Evolutionary conservation across 2,888 invertebrate genomes (phyloP), one percentile per base, ranked within the genome.

Genomic region (Strigamia transsilvanica): DNA sequence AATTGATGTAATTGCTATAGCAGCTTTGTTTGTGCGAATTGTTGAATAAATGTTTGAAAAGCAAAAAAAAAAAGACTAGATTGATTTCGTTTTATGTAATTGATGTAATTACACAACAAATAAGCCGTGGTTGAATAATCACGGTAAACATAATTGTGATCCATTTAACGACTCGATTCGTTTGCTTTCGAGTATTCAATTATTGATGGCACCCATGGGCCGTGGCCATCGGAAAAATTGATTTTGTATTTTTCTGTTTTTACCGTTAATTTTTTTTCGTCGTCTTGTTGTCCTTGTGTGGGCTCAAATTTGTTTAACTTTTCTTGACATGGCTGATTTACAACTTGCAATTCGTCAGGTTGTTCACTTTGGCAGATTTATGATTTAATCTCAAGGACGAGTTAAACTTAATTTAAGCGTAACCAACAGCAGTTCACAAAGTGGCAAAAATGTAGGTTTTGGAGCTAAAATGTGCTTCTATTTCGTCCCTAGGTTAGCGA

Each of bases 351-450:
- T 73, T 73, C 73, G 73, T 73, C 73, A 73, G 32, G 73, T 73
- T 73, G 73, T 73, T 73, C 73, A 32, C 32, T 73, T 73, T 73
- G 73, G 32, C 73, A 73, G 73, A 73, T 73, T 73, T 73, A 73
- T 73, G 73, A 73, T 73, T 27, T 73, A 73, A 73, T 73, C 73
- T 32, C 73, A 73, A 73, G 73, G 73, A 73, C 73, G 73, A 73
- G 73, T 32, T 73, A n/a, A 73, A 73, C 23, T 73, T 32, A 32
- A 73, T 73, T 73, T 73, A 73, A 73, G 27, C 56, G 56, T 56
- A 56, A 56, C 56, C 56, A 56, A 56, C 56, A 56, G 18, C 56
- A 18, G 56, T 56, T 9, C 56, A 56, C 56, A n/a, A 56, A 56
- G 56, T 56, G 56, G n/a, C n/a, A 56, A 6, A 15, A 56, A 56